Evolutionary conservation across 2,113 vertebrate species (phyloP), one percentile per base, ranked within the genome.

Genomic region (Pseudopodoces humilis): DNA sequence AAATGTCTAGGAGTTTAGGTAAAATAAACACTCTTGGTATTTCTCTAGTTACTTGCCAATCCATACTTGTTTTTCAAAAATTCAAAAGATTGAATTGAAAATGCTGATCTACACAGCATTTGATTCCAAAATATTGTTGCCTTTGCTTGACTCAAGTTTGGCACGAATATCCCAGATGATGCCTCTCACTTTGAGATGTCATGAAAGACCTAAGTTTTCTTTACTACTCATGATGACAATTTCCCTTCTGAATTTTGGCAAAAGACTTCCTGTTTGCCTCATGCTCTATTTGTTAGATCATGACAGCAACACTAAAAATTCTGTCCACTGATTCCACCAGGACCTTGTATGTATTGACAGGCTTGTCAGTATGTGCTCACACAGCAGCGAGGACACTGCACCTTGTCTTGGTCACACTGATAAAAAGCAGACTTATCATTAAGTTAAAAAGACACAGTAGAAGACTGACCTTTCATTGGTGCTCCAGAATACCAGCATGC

Each of bases 1-100:
- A 92, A 91, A 94, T 33, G 39, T 93, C 87, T 88, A 70, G 56
- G 59, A 87, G 12, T 91, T 85, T 85, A 80, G 60, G 55, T 23
- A 94, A 84, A 93, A 95, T 96, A 96, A 95, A 80, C 76, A 88
- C 55, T 85, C 63, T 39, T 1, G 47, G 71, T 88, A 85, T 86
- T 94, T 93, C 67, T 95, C 43, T 56, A 69, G 82, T 70, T 69
- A 79, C 68, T 92, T 69, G 58, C 87, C 87, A 94, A 70, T 63
- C 46, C 58, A 19, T 16, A 83, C 23, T 89, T 90, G 59, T 74
- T 95, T 87, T 94, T 91, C 68, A 83, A 72, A 81, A 79, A 58
- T 59, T 59, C 55, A 44, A 52, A 74, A 83, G 35, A 50, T 28
- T 77, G 74, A 78, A 62, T 62, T 86, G 64, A 78, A 86, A 62